A percentile compares a stretch with the other conserved stretches of the same genome.
phyloP scores from a whole-genome alignment of 1,140 invertebrate species.

The Drosophila tristis region DNA sequence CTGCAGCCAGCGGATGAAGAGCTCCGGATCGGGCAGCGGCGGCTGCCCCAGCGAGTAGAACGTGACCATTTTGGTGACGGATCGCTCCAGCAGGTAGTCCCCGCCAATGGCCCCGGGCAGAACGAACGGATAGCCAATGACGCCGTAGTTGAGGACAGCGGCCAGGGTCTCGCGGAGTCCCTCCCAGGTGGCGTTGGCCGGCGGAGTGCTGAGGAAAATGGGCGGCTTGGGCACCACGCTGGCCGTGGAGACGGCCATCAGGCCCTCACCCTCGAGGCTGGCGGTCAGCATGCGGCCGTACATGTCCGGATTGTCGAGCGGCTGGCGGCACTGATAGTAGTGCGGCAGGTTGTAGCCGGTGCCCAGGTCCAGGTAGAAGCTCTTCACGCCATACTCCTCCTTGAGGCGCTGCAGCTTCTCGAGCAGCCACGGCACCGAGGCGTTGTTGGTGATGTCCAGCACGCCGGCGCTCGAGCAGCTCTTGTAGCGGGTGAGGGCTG shows the following conservation, averaged over 20 bases:
- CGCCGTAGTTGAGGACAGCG: slow-evolving; percentile 92
- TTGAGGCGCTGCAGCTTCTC: slow-evolving; percentile 89
- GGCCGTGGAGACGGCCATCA: slow-evolving; percentile 93
- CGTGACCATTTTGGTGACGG: slow-evolving; percentile 74
- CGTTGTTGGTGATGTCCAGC: slow-evolving; percentile 93
- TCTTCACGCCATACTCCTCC: slow-evolving; percentile 91
- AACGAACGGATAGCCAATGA: slow-evolving; percentile 95
- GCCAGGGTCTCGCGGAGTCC: slow-evolving; percentile 89
- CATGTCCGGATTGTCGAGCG: slow-evolving; percentile 91
- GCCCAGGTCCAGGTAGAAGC: slow-evolving; percentile 96
- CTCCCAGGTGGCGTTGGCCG: slow-evolving; percentile 95
- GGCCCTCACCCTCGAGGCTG: slow-evolving; percentile 87
- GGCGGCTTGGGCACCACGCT: slow-evolving; percentile 92
- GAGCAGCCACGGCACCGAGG: slow-evolving; percentile 91
- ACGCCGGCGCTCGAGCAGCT: slow-evolving; percentile 91
- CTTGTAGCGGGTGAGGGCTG: slow-evolving; percentile 91
- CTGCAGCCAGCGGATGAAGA: slow-evolving; percentile 98
- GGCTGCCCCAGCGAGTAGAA: slow-evolving; percentile 78
- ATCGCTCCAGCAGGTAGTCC: slow-evolving; percentile 85
- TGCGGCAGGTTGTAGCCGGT: slow-evolving; percentile 94
- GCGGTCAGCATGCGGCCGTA: slow-evolving; percentile 91
- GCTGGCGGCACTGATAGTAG: slow-evolving; percentile 91
- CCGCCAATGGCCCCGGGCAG: slow-evolving; percentile 97
- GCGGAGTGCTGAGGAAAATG: slow-evolving; percentile 93
- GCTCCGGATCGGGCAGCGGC: slow-evolving; percentile 90